Evolutionary conservation across 2,797 vertebrate species (phyloP).

Genomic region (Cynodonichthys magdalenae): DNA sequence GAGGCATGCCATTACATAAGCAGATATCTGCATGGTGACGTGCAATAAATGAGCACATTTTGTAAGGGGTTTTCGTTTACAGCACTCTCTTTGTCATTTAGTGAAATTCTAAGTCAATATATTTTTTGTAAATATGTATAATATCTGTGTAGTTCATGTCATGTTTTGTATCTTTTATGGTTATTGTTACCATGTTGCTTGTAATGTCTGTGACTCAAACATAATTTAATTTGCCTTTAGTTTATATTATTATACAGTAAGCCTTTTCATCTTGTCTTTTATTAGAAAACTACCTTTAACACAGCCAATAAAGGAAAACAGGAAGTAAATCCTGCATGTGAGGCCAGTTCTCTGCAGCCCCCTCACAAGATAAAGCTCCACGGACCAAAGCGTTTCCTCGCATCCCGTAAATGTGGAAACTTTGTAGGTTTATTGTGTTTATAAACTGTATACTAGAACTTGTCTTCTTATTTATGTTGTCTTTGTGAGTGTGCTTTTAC

Average conservation of each 20-base stretch:
- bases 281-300: conserved; percentile 77
- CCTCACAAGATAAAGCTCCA: conserved; percentile 70
- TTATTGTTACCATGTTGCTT: conserved; percentile 6
- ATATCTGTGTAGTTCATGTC: conserved; percentile 5
- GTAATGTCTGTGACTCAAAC: conserved; percentile 17
- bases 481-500: conserved; percentile 14
- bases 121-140: conserved; percentile 3
- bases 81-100: conserved; percentile 4
- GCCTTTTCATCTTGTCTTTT: conserved; percentile 71
- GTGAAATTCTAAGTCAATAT: background rate
- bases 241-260: conserved; percentile 45
- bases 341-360: conserved; percentile 52
- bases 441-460: conserved; percentile 9
- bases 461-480: conserved; percentile 3
- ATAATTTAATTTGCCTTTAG: conserved; percentile 13
- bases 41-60: conserved; percentile 34
- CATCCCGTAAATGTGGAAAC: conserved; percentile 70
- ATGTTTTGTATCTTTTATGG: background rate
- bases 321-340: conserved; percentile 67
- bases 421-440: conserved; percentile 68
- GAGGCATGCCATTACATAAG: conserved; percentile 51
- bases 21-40: conserved; percentile 25
- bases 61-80: conserved; percentile 7
- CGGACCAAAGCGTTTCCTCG: conserved; percentile 77
- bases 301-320: conserved; percentile 74